A percentile compares a stretch with the other conserved stretches of the same genome.
Evolutionary conservation across 2,113 vertebrate species (phyloP).

Genomic region (Climacteris rufus): DNA sequence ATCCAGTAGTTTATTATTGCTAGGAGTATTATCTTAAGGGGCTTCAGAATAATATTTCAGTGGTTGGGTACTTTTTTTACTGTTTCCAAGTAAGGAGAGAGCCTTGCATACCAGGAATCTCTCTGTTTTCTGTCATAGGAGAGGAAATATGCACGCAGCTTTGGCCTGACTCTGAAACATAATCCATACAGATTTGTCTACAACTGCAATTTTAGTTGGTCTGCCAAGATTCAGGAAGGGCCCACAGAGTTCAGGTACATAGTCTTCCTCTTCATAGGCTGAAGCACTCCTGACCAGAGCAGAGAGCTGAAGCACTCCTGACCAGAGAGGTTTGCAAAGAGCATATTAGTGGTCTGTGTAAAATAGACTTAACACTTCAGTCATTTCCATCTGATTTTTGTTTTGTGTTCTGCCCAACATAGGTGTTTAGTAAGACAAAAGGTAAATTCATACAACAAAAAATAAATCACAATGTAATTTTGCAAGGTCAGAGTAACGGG

Average conservation of each 20-base stretch:
- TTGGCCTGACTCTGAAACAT: neutral
- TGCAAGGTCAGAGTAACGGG: constrained; percentile 55
- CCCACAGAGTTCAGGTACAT: neutral
- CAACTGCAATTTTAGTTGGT: neutral
- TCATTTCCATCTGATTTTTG: neutral
- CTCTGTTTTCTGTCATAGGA: neutral
- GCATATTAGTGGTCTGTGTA: neutral
- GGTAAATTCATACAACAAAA: neutral
- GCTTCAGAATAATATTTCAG: neutral
- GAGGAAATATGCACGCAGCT: neutral
- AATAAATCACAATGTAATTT: neutral
- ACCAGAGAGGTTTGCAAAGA: neutral
- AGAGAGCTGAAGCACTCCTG: no score
- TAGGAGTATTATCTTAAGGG: neutral
- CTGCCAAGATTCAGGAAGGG: neutral
- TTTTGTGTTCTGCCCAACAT: neutral
- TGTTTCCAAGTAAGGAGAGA: neutral
- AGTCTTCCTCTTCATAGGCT: neutral
- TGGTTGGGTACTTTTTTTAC: neutral
- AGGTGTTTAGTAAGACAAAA: neutral
- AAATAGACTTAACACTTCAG: neutral
- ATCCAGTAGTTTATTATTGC: neutral
- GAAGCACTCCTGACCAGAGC: neutral
- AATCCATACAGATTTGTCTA: neutral
- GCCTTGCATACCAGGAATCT: neutral